Conservation (phyloP, 2,888 invertebrate genomes). For the Cepaea hortensis region DNA sequence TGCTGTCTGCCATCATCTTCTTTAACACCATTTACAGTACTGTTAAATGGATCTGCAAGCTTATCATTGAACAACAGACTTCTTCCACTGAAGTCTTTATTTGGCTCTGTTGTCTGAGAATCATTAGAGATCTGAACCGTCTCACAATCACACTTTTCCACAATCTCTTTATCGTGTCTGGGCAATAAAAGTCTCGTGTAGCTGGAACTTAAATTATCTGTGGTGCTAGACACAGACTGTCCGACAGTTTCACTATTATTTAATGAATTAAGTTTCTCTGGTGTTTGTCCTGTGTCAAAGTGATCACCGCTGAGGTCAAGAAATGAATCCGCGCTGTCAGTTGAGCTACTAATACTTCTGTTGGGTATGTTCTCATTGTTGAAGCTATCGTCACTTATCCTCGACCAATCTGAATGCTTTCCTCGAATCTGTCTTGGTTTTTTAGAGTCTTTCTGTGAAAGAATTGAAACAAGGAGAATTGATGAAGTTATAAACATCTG, state of each 20-base stretch:
- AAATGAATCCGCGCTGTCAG: slow-evolving; percentile 19
- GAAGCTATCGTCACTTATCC: not conserved
- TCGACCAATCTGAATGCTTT: slow-evolving; percentile 14
- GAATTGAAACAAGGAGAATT: no score
- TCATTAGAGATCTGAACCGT: not conserved
- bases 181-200: slow-evolving; percentile 5
- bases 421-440: slow-evolving; percentile 13
- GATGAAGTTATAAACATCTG: not conserved
- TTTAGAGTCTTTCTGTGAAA: slow-evolving; percentile 27
- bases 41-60: not conserved
- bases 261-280: not conserved
- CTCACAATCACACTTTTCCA: slow-evolving; percentile 37
- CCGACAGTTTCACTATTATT: not conserved
- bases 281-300: not conserved
- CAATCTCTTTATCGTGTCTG: slow-evolving; percentile 19
- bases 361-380: slow-evolving; percentile 2
- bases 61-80: slow-evolving; percentile 5
- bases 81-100: not conserved
- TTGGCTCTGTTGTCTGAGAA: not conserved
- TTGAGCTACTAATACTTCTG: not conserved
- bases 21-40: not conserved
- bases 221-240: not conserved
- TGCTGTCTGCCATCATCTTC: not conserved
- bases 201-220: not conserved
- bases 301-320: not conserved